These are phyloP conservation scores for Digitonthophagus gazella DNA, from an alignment of 2,888 invertebrate species.

Conservation along the genomic window DNA sequence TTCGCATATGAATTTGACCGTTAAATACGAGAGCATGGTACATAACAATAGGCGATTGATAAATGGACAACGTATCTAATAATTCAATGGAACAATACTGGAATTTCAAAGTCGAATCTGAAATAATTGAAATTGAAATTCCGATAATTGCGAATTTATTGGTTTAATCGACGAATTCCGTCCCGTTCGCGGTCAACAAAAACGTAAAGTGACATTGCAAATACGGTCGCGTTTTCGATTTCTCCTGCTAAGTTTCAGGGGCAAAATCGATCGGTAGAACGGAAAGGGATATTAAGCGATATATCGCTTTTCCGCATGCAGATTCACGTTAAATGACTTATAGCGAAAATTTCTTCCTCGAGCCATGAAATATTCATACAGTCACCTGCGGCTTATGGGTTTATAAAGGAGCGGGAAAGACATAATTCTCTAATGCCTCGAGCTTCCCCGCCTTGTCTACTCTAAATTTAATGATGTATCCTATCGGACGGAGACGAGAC, in stretches of 20 bases:
- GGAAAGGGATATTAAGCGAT: too few species aligned
- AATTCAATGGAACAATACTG: neutral
- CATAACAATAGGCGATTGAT: neutral
- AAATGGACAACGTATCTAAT: neutral
- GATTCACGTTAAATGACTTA: neutral
- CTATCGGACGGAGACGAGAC: neutral
- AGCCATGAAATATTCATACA: neutral
- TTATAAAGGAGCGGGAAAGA: neutral
- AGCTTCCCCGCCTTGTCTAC: neutral
- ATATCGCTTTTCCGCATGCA: too few species aligned
- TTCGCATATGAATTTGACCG: neutral
- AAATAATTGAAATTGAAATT: neutral
- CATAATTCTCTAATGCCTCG: neutral
- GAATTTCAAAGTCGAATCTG: neutral
- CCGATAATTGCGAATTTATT: neutral
- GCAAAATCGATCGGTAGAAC: too few species aligned
- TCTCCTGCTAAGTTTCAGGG: too few species aligned
- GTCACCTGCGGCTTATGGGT: neutral
- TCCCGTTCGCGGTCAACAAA: neutral
- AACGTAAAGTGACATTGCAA: neutral
- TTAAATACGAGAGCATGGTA: too few species aligned
- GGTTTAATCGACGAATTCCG: neutral
- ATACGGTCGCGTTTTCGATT: too few species aligned
- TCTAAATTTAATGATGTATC: neutral
- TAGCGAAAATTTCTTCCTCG: neutral